Percentiles rank a stretch among this genome's conserved stretches.
phyloP scores from a whole-genome alignment of 2,113 vertebrate genomes.

The Zingel zingel region DNA sequence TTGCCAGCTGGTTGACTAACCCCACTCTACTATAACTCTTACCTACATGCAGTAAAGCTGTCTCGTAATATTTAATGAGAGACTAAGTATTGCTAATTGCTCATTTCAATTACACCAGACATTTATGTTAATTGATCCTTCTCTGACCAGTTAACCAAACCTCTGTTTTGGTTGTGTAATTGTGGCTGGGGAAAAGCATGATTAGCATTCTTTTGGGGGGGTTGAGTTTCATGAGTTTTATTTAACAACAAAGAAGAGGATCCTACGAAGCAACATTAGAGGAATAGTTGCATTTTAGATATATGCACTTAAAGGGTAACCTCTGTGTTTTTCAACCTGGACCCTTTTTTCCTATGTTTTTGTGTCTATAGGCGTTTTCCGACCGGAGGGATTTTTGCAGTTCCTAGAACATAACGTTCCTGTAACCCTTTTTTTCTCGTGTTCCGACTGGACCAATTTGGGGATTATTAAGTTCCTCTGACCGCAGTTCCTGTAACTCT shows the following conservation, averaged over 20 bases:
- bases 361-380: too few species aligned
- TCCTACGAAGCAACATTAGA: neutral
- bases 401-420: too few species aligned
- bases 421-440: too few species aligned
- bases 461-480: too few species aligned
- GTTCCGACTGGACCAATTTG: too few species aligned
- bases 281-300: neutral
- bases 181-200: slow-evolving; percentile 11
- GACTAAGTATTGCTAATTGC: slow-evolving; percentile 27
- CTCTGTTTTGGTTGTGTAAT: slow-evolving; percentile 39
- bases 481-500: too few species aligned
- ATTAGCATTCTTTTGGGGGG: slow-evolving; percentile 39
- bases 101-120: slow-evolving; percentile 35
- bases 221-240: slow-evolving; percentile 9
- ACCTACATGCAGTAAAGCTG: slow-evolving; percentile 52
- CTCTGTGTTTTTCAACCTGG: too few species aligned
- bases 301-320: neutral
- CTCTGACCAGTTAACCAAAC: slow-evolving; percentile 45
- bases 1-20: slow-evolving; percentile 23
- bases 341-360: too few species aligned
- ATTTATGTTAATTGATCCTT: slow-evolving; percentile 44
- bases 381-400: too few species aligned
- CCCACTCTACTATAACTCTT: slow-evolving; percentile 25
- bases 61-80: slow-evolving; percentile 53
- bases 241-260: neutral